phyloP scores from a whole-genome alignment of 37 sponge, comb jelly and placozoan species.

The Amphimedon queenslandica region DNA sequence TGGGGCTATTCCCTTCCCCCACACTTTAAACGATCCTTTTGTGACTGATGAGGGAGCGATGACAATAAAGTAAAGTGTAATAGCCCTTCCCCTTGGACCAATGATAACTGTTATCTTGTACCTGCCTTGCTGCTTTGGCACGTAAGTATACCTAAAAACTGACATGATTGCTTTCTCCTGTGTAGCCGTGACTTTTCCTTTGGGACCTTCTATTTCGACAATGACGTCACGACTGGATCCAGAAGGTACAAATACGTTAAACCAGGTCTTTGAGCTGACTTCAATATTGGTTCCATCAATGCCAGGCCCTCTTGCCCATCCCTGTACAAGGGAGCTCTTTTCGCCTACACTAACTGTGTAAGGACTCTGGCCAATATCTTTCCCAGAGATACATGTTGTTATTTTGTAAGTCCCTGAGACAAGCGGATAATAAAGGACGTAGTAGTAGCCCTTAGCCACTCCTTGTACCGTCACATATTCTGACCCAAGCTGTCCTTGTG shows the following conservation, averaged over 20 bases:
- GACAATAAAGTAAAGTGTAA: conserved; percentile 73
- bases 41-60: conserved; percentile 57
- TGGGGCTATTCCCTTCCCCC: conserved; percentile 83
- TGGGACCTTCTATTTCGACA: conserved; percentile 64
- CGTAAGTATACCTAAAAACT: conserved; percentile 54
- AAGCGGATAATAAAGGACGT: conserved; percentile 61
- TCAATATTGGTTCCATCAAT: conserved; percentile 69
- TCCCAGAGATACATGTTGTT: conserved; percentile 48
- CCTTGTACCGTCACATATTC: conserved; percentile 27
- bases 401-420: conserved; percentile 63
- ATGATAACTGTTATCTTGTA: conserved; percentile 72
- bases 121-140: conserved; percentile 71
- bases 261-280: conserved; percentile 70
- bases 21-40: conserved; percentile 60
- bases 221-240: conserved; percentile 76
- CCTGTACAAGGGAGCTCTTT: conserved; percentile 69
- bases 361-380: conserved; percentile 85
- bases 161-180: conserved; percentile 39
- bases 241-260: conserved; percentile 72
- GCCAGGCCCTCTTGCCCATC: conserved; percentile 86
- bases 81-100: conserved; percentile 81
- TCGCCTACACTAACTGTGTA: conserved; percentile 75
- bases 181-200: conserved; percentile 43
- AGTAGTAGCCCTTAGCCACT: conserved; percentile 43
- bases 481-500: conserved; percentile 55